Base-by-base conservation (phyloP, 2,113 vertebrate species). In the Strigops habroptila region DNA sequence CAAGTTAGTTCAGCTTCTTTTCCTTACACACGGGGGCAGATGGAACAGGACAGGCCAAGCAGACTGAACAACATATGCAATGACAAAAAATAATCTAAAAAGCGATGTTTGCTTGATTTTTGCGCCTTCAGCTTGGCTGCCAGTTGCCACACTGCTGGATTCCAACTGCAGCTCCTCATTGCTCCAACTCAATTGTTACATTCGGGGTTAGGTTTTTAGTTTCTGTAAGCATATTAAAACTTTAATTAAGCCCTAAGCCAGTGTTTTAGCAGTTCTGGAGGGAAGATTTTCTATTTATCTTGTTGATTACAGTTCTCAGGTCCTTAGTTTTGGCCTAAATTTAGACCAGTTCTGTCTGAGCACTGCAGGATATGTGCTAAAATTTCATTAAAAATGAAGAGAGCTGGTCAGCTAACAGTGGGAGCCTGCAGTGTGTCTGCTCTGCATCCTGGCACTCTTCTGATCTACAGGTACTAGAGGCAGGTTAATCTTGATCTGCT, bases 351-450 rank as follows among this genome's bases (percentile, higher is more conserved):
- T 85, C 78, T 94, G 78, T 53, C n/a, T 63, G 59, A 94, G 82
- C 74, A 33, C 75, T 60, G 57, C 78, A 79, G 74, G 60, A 39
- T 79, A 87, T 75, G 52, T 85, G 62, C 43, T 82, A 82, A 79
- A 92, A 64, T 39, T 48, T 89, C 46, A 78, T 85, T 89, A 91
- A 90, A 94, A 83, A 84, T 14, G 4, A 80, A 82, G 81, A 92
- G n/a, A 70, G 69, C 10, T 68, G 76, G 78, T 89, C 90, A 87
- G 70, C 60, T 33, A 19, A 63, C 46, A 53, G 43, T 18, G 46
- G 81, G 43, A 96, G 10, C 51, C 68, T n/a, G 51, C 62, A 70
- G 67, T 7, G 37, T 78, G 55, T 43, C 37, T 90, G 69, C 51
- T 57, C 73, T 49, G 31, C 37, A 78, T 70, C 68, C 37, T 78